Evolutionary conservation across 2,888 invertebrate genomes (phyloP).

Genomic region (Lycaena phlaeas): DNA sequence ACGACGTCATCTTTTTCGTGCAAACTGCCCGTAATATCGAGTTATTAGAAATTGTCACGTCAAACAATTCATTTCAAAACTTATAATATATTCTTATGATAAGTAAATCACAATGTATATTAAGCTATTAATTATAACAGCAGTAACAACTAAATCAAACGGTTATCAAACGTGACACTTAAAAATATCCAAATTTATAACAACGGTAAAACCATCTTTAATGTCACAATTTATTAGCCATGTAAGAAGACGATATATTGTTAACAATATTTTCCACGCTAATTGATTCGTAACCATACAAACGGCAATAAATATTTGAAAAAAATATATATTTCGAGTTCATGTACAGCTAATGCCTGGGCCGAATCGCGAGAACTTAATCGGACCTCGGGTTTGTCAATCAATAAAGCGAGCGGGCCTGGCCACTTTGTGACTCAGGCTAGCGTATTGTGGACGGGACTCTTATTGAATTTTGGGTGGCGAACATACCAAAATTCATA

Average conservation of each 20-base stretch:
- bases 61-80: too few relatives aligned
- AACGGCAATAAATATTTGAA: slow-evolving; percentile 26
- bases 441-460: slow-evolving; percentile 36
- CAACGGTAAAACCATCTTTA: slow-evolving; percentile 1
- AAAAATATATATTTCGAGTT: slow-evolving; percentile 32
- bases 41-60: too few relatives aligned
- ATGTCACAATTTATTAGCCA: neutral
- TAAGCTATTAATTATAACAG: too few relatives aligned
- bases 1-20: too few relatives aligned
- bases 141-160: neutral
- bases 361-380: slow-evolving; percentile 54
- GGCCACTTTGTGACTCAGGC: slow-evolving; percentile 36
- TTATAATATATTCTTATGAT: too few relatives aligned
- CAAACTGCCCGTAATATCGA: too few relatives aligned
- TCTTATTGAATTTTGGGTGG: too few relatives aligned
- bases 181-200: neutral
- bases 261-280: slow-evolving; percentile 27
- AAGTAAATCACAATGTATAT: too few relatives aligned
- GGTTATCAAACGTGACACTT: neutral
- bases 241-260: slow-evolving; percentile 18
- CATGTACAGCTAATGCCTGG: slow-evolving; percentile 50
- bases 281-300: slow-evolving; percentile 25
- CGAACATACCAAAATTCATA: too few relatives aligned
- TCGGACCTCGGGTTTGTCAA: slow-evolving; percentile 65
- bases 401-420: slow-evolving; percentile 53